Conservation (phyloP, 2,888 invertebrate species). For the Drosophila mettleri region DNA sequence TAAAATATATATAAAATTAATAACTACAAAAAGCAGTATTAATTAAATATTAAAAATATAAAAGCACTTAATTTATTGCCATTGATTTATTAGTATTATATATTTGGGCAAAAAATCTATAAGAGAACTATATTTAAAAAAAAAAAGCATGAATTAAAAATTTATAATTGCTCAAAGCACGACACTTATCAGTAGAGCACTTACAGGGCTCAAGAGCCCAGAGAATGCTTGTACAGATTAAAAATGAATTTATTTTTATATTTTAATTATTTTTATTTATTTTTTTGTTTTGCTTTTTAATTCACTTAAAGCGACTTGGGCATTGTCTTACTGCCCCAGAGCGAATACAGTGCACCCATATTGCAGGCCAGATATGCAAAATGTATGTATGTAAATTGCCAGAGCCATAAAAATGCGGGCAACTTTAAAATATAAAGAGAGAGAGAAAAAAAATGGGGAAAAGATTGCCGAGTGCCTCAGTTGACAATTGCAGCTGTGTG, state of each 20-base stretch:
- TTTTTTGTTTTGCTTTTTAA: background rate
- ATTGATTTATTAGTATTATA: no score
- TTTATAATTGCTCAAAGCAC: background rate
- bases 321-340: conserved; percentile 46
- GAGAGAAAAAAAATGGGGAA: conserved; percentile 21
- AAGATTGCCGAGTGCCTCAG: conserved; percentile 23
- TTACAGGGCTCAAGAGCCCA: background rate
- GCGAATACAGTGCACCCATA: conserved; percentile 24
- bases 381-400: conserved; percentile 71
- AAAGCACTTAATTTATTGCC: no score
- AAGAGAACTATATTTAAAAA: no score
- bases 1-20: no score
- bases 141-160: no score
- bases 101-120: no score
- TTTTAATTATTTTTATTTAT: background rate
- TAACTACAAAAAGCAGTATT: no score
- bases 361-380: conserved; percentile 42
- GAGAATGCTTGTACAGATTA: conserved; percentile 4
- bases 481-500: conserved; percentile 63
- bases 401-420: conserved; percentile 66
- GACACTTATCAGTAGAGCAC: background rate
- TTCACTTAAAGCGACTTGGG: conserved; percentile 17
- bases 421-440: conserved; percentile 59
- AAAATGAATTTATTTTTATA: background rate
- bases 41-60: no score